Base-by-base conservation (phyloP, 2,113 vertebrate species). In the Hoplias malabaricus region DNA sequence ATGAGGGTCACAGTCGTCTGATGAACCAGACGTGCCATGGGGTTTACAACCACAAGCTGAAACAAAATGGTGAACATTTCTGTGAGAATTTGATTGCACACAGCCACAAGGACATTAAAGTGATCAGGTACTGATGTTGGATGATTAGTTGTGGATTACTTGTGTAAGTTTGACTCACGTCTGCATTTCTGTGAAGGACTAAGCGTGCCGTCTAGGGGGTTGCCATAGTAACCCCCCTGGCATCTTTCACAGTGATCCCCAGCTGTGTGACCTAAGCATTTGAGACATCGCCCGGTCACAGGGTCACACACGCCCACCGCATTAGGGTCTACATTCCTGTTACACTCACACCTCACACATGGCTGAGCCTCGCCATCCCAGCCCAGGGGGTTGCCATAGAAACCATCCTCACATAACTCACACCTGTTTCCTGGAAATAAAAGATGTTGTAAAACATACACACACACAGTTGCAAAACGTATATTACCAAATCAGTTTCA, bases 341-440 rank as follows among this genome's bases (percentile, higher is more conserved):
- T 94, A 78, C 97, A 99, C 43, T 90, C 87, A 73, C 97, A 99
- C 43, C 54, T 90, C 14, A 10, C 8, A 12, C 97, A 99, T n/a
- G 90, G 89, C 0, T 16, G 88, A 54, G 73, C 67, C 0, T n/a
- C 40, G 0, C 93, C 95, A 0, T 89, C 89, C 74, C 85, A 87
- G 29, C 96, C 96, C 85, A 95, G 80, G 0, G 96, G 96, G 73
- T 98, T 95, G 1, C 97, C 97, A 0, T 95, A 93, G 89, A 93
- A 96, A 48, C 96, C 95, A 0, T 99, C 97, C 0, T 96, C 95
- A 0, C 96, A 98, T 80, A 91, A 88, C 87, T 98, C 95, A 13
- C 96, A 98, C 80, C 90, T 94, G 13, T 85, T 92, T 3, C 97
- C 97, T 98, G 77, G 36, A 19, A 21, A 66, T 54, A n/a, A n/a